These are phyloP conservation scores for Drosophila albomicans DNA, from an alignment of 1,140 invertebrate genomes.

Conservation along the genomic window DNA sequence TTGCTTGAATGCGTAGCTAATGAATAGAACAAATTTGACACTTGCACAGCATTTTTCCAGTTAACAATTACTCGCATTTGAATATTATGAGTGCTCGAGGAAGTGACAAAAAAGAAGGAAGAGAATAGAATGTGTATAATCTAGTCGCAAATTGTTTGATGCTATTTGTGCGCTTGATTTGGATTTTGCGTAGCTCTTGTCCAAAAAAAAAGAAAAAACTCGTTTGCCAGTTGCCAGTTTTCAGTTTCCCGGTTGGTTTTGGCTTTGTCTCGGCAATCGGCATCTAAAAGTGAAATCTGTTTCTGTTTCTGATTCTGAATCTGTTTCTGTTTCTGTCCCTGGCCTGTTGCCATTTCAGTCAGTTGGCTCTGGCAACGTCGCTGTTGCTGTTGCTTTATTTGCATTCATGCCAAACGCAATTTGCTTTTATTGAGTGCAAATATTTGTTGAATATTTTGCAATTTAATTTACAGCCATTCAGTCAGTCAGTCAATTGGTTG, in stretches of 20 bases:
- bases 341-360: slow-evolving; percentile 29
- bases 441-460: slow-evolving; percentile 72
- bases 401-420: slow-evolving; percentile 66
- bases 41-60: slow-evolving; percentile 16
- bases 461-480: slow-evolving; percentile 41
- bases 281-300: not conserved
- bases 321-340: slow-evolving; percentile 8
- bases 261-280: not conserved
- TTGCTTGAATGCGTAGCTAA: slow-evolving; percentile 45
- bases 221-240: not conserved
- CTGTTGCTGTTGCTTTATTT: slow-evolving; percentile 55
- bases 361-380: slow-evolving; percentile 51
- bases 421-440: slow-evolving; percentile 75
- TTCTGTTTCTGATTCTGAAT: not conserved
- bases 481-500: slow-evolving; percentile 25
- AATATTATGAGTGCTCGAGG: slow-evolving; percentile 6
- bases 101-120: not conserved
- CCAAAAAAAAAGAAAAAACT: not conserved
- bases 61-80: slow-evolving; percentile 41
- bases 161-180: slow-evolving; percentile 63
- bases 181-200: slow-evolving; percentile 6
- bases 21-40: slow-evolving; percentile 33
- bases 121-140: not conserved
- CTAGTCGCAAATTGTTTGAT: slow-evolving; percentile 63
- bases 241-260: no score